Evolutionary conservation across 2,888 invertebrate species (phyloP), one percentile per base, ranked within the genome.

Genomic region (Scaptodrosophila latifasciaeformis): DNA sequence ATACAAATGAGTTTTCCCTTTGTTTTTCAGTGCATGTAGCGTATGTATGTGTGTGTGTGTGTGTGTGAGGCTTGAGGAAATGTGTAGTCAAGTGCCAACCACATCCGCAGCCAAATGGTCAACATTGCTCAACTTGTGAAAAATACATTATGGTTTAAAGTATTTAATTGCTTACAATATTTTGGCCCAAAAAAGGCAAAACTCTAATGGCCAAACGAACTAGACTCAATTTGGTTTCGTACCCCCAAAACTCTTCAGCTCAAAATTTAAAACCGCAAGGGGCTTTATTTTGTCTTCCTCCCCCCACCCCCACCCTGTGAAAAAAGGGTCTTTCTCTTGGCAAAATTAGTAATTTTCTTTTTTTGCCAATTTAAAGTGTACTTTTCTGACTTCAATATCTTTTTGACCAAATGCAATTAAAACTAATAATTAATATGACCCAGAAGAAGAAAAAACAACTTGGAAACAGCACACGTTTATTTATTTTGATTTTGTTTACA

Each of bases 101-200:
- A 67, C 67, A 77, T 59, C 76, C 75, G 64, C 64, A 64, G 53
- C 55, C 74, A 62, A 76, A 76, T 76, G 79, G 75, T 79, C 77
- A 79, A 69, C 79, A 75, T 76, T 60, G 75, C 67, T 67, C 74
- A 75, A 79, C 79, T 75, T 69, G 72, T 72, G 66, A 79, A 76
- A 79, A 76, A 76, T 75, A 76, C 74, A 79, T 76, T 76, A 76
- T 70, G 77, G 75, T 65, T 61, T 52, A 56, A 64, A 76, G 80
- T 72, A 79, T 76, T 76, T 76, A 79, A 79, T 76, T 76, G 77
- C 80, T 54, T 57, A 64, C 66, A 60, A 67, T 58, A 70, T 79
- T 59, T 54, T 34, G 65, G 67, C 58, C 35, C 54, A 34, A 44
- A 50, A 58, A 54, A 37, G 34, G 24, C 61, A 54, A 51, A 59